Evolutionary conservation across 2,888 invertebrate genomes (phyloP), one percentile per base, ranked within the genome.

Genomic region (Drosophila koepferae): DNA sequence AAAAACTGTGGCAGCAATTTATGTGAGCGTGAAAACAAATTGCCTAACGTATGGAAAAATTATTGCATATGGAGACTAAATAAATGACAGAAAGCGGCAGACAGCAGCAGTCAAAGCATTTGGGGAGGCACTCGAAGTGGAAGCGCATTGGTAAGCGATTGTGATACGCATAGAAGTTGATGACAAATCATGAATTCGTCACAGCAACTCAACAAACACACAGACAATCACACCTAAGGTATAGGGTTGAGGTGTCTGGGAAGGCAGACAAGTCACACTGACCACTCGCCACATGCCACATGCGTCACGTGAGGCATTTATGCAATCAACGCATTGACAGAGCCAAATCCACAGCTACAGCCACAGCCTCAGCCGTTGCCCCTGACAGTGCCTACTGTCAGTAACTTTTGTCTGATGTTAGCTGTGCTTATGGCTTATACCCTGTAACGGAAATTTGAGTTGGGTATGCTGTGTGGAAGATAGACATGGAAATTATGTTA

Each of bases 1-100:
- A 59, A 68, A 48, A 14, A 40, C 28, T 16, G 18, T 40, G 58
- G 34, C 89, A 74, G 62, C 80, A 82, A 84, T 84, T 82, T 86
- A 82, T 77, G 74, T 86, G 86, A 73, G 70, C 75, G 84, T 83
- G 87, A 81, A 74, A 81, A 89, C 89, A 86, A 85, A 89, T 84
- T 84, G 79, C 73, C 69, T 76, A 70, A 78, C 84, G 73, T 83
- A 86, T 66, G 85, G 80, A 58, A 86, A 86, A 89, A 86, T 86
- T 76, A 89, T 89, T 84, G 81, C 76, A 64, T 69, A 48, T 67
- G 68, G 49, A 70, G 63, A 28, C 38, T 65, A 53, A 72, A 82
- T 61, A 63, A 78, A 75, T 46, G n/a, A n/a, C 9, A 2, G 36
- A 34, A 46, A 31, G 51, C 53, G 34, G 10, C 41, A 54, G 60